These are phyloP conservation scores for Pipistrellus kuhlii DNA, from an alignment of 2,797 vertebrate species.

Conservation along the genomic window DNA sequence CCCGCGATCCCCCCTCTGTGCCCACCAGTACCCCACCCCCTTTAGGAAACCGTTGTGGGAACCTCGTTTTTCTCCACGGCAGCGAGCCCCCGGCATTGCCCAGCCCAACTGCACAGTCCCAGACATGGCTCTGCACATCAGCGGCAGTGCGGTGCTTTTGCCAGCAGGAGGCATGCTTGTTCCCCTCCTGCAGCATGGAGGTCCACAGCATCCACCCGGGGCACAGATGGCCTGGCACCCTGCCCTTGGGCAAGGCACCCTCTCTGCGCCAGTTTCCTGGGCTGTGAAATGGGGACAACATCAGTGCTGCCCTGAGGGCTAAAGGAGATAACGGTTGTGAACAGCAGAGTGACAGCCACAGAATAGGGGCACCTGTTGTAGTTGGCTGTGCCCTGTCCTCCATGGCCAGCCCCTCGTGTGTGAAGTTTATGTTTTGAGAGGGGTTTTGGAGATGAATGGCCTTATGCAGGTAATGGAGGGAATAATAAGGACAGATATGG, in stretches of 20 bases:
- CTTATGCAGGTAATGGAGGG: background rate
- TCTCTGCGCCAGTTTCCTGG: slow-evolving; percentile 30
- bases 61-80: background rate
- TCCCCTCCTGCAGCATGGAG: background rate
- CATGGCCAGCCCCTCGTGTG: background rate
- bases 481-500: background rate
- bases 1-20: too few relatives aligned
- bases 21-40: rapidly evolving
- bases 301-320: background rate
- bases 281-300: background rate
- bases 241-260: background rate
- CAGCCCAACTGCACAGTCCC: background rate
- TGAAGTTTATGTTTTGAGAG: background rate
- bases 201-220: background rate
- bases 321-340: background rate
- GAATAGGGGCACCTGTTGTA: background rate
- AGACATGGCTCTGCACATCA: background rate
- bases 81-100: background rate
- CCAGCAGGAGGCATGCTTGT: background rate
- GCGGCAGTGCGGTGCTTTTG: background rate
- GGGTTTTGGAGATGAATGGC: background rate
- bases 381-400: background rate
- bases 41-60: background rate
- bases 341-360: background rate
- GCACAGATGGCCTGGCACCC: background rate